A percentile compares a stretch with the other conserved stretches of the same genome.
phyloP scores from a whole-genome alignment of 2,797 vertebrate species.

The Syngnathus rostellatus region DNA sequence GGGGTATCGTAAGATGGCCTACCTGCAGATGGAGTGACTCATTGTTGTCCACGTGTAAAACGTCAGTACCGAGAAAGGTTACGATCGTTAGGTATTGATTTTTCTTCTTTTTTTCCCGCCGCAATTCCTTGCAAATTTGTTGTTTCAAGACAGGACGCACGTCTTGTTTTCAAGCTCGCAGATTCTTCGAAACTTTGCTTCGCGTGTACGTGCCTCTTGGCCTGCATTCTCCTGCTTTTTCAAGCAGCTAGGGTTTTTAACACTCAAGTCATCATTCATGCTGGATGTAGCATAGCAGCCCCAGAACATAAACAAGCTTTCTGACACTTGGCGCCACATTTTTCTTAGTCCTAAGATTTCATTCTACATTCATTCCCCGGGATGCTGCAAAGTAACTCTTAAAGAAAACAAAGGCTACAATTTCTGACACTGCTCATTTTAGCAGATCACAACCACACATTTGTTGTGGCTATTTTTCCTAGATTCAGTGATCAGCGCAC shows the following conservation, averaged over 20 bases:
- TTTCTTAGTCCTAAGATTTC: too few relatives aligned
- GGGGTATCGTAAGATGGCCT: not conserved
- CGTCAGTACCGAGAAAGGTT: not conserved
- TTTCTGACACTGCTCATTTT: too few relatives aligned
- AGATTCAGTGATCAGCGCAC: not conserved
- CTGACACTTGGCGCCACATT: too few relatives aligned
- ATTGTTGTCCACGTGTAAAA: not conserved
- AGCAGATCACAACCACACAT: not conserved
- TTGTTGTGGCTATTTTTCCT: not conserved
- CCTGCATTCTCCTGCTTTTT: too few relatives aligned
- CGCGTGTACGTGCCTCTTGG: too few relatives aligned
- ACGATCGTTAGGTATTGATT: slow-evolving; percentile 1
- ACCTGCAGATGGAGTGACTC: not conserved
- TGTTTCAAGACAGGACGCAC: not conserved
- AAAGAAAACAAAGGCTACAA: not conserved
- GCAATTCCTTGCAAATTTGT: not conserved
- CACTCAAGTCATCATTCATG: not conserved
- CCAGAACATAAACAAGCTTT: too few relatives aligned
- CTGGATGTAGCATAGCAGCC: not conserved
- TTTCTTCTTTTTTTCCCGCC: not conserved
- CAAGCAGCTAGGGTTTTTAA: too few relatives aligned
- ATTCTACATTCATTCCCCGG: too few relatives aligned
- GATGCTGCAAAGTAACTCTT: not conserved
- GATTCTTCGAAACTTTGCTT: not conserved
- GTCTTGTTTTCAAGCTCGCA: not conserved